phyloP scores from a whole-genome alignment of 2,888 invertebrate genomes.

The Drepanosiphum platanoidis region DNA sequence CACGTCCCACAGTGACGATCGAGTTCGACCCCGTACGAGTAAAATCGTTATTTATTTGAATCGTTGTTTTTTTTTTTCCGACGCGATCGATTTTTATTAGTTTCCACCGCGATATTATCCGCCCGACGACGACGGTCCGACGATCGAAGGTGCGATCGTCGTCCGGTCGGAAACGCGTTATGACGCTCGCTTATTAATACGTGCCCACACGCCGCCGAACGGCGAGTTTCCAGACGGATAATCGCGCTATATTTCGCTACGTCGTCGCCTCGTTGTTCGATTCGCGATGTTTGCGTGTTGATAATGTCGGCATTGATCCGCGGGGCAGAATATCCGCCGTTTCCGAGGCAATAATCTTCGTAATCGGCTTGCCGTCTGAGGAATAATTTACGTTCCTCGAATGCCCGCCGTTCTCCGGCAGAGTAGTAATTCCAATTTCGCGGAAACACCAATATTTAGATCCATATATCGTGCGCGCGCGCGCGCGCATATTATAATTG shows the following conservation, averaged over 20 bases:
- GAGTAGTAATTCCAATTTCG: neutral
- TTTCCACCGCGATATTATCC: too few species aligned
- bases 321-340: neutral
- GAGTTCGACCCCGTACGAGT: too few species aligned
- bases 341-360: neutral
- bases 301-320: neutral
- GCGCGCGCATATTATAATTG: too few species aligned
- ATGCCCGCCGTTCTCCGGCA: neutral
- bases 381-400: neutral
- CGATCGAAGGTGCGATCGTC: too few species aligned
- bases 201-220: neutral
- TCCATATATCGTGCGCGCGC: too few species aligned
- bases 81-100: too few species aligned
- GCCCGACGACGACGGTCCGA: too few species aligned
- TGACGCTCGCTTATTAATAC: too few species aligned
- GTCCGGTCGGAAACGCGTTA: neutral
- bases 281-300: neutral
- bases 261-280: neutral
- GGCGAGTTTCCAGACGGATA: neutral
- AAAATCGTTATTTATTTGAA: too few species aligned
- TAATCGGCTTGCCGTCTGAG: conserved; percentile 9
- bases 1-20: too few species aligned
- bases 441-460: neutral
- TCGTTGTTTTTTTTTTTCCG: too few species aligned
- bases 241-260: neutral